phyloP scores from a whole-genome alignment of 2,113 vertebrate species.

The Sterna hirundo region DNA sequence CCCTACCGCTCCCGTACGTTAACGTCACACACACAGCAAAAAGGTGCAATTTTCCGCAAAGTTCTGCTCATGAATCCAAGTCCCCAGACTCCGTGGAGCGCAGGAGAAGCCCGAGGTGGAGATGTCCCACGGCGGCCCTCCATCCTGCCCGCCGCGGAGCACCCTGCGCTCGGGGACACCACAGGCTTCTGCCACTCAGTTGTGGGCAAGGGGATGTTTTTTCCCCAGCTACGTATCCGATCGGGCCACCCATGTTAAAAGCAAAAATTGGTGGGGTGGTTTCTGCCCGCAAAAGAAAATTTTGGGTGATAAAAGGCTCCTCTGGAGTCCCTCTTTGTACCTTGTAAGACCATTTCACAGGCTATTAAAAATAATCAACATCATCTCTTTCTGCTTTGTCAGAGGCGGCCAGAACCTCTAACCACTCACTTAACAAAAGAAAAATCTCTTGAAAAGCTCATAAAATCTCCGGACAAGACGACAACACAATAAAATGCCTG shows the following conservation, averaged over 20 bases:
- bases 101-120: neutral
- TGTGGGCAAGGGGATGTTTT: neutral
- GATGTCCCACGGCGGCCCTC: neutral
- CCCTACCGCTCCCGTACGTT: neutral
- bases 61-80: neutral
- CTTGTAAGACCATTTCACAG: neutral
- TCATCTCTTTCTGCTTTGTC: neutral
- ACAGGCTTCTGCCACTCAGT: neutral
- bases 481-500: neutral
- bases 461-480: neutral
- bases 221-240: rapidly evolving
- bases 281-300: neutral
- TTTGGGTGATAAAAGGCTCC: neutral
- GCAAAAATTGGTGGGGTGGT: neutral
- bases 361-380: neutral
- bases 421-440: neutral
- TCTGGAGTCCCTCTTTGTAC: neutral
- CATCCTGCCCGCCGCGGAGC: neutral
- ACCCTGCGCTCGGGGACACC: rapidly evolving
- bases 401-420: neutral
- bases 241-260: rapidly evolving
- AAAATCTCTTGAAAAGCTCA: neutral
- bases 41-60: neutral
- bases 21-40: neutral
- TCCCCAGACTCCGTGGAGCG: neutral